Evolutionary conservation across 2,797 vertebrate genomes (phyloP).

Genomic region (Sciaenops ocellatus): DNA sequence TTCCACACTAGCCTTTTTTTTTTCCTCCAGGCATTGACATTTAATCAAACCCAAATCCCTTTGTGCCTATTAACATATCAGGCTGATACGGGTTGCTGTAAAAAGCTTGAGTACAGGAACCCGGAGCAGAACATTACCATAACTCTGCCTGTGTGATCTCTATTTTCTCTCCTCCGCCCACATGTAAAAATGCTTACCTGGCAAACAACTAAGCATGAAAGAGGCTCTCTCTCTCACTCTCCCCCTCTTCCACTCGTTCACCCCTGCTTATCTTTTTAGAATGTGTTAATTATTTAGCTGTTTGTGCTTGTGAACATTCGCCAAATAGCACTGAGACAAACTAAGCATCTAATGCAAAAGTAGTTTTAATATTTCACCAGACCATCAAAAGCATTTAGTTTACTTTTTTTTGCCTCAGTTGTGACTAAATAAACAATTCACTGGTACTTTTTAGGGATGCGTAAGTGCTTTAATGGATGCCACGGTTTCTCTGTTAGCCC

Average conservation of each 20-base stretch:
- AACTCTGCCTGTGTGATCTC: slow-evolving; percentile 78
- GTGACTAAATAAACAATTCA: slow-evolving; percentile 61
- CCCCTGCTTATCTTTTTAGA: slow-evolving; percentile 72
- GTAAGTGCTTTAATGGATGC: slow-evolving; percentile 54
- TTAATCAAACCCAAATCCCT: slow-evolving; percentile 85
- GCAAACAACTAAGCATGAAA: slow-evolving; percentile 67
- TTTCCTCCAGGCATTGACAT: slow-evolving; percentile 81
- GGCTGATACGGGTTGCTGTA: slow-evolving; percentile 76
- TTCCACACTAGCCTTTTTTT: slow-evolving; percentile 35
- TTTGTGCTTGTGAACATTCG: slow-evolving; percentile 60
- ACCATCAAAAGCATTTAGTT: slow-evolving; percentile 58
- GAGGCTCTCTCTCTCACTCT: slow-evolving; percentile 39
- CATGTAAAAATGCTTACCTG: slow-evolving; percentile 79
- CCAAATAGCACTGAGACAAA: slow-evolving; percentile 65
- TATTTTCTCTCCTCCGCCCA: slow-evolving; percentile 71
- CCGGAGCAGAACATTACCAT: slow-evolving; percentile 80
- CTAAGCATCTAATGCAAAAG: slow-evolving; percentile 56
- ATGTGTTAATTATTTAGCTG: slow-evolving; percentile 83
- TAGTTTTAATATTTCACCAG: slow-evolving; percentile 69
- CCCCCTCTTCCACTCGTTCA: slow-evolving; percentile 39
- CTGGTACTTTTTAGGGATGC: slow-evolving; percentile 16
- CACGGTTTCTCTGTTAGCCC: slow-evolving; percentile 41
- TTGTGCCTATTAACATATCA: slow-evolving; percentile 85
- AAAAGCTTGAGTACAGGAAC: slow-evolving; percentile 79
- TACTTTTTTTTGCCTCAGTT: slow-evolving; percentile 35